Conservation (phyloP, 2,888 invertebrate species). For the Silvanus unidentatus region DNA sequence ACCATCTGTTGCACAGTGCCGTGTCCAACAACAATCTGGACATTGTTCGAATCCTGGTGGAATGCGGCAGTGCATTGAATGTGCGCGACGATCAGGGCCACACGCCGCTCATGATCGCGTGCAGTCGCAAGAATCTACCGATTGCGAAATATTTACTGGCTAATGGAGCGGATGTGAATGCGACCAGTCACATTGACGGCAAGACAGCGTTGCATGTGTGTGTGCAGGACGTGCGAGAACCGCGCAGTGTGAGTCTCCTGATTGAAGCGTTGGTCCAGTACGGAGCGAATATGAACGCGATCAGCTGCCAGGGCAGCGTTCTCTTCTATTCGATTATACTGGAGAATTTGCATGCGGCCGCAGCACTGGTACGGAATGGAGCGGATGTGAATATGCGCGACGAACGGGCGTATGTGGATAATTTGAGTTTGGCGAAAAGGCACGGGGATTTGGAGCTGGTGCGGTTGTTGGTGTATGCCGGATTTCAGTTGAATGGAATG, state of each 20-base stretch:
- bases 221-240: slow-evolving; percentile 52
- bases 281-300: slow-evolving; percentile 39
- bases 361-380: slow-evolving; percentile 55
- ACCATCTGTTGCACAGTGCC: slow-evolving; percentile 63
- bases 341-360: slow-evolving; percentile 49
- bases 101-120: slow-evolving; percentile 62
- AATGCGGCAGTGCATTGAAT: slow-evolving; percentile 56
- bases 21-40: slow-evolving; percentile 57
- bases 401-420: slow-evolving; percentile 53
- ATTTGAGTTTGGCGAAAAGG: slow-evolving; percentile 52
- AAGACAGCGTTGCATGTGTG: slow-evolving; percentile 57
- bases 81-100: slow-evolving; percentile 60
- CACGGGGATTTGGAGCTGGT: slow-evolving; percentile 41
- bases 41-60: slow-evolving; percentile 53
- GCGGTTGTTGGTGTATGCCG: slow-evolving; percentile 45
- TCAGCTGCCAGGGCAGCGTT: slow-evolving; percentile 42
- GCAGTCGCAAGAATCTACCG: slow-evolving; percentile 39
- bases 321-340: slow-evolving; percentile 46
- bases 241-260: slow-evolving; percentile 50
- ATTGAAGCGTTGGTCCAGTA: slow-evolving; percentile 43
- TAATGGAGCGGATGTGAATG: slow-evolving; percentile 39
- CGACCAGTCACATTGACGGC: slow-evolving; percentile 39
- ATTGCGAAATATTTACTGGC: slow-evolving; percentile 43
- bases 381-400: slow-evolving; percentile 58
- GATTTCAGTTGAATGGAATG: slow-evolving; percentile 41